phyloP scores from a whole-genome alignment of 2,113 vertebrate species.

The Myrmecobius fasciatus region DNA sequence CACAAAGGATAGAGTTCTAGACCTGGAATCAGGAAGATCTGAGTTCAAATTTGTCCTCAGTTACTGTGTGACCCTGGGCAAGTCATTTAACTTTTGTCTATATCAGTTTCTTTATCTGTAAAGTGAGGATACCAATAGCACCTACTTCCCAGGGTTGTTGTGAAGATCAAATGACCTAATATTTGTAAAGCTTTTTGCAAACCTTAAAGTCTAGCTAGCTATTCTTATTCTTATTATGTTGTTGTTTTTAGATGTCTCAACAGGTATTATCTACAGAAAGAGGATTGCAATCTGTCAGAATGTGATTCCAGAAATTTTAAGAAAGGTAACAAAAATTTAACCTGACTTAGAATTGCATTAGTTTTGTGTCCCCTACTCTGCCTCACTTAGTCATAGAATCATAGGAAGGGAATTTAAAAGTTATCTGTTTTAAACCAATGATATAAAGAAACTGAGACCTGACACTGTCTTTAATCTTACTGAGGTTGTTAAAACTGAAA shows the following conservation, averaged over 20 bases:
- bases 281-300: slow-evolving; percentile 84
- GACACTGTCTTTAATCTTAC: background rate
- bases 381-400: background rate
- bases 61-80: background rate
- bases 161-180: background rate
- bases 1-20: background rate
- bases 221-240: background rate
- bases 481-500: background rate
- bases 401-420: background rate
- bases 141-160: background rate
- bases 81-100: background rate
- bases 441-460: background rate
- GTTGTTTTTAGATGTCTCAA: slow-evolving; percentile 76
- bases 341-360: background rate
- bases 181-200: background rate
- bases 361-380: background rate
- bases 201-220: background rate
- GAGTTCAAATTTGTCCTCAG: background rate
- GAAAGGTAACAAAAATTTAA: slow-evolving; percentile 80
- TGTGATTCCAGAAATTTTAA: slow-evolving; percentile 84
- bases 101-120: background rate
- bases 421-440: background rate
- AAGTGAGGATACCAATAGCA: background rate
- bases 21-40: background rate
- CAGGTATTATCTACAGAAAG: slow-evolving; percentile 82